phyloP scores from a whole-genome alignment of 2,797 vertebrate species.

The Semotilus atromaculatus region DNA sequence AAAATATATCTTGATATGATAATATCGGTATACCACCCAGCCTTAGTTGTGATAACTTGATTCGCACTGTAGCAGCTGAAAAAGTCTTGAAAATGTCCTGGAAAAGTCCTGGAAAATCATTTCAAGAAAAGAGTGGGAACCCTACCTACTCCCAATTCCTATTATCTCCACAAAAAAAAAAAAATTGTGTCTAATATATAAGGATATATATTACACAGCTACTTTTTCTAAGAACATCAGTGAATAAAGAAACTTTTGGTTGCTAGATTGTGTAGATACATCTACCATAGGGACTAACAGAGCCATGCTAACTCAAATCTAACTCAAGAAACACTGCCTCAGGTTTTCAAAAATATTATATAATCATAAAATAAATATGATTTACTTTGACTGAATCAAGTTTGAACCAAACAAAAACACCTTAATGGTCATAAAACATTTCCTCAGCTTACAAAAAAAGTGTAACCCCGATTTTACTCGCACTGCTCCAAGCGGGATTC shows the following conservation, averaged over 20 bases:
- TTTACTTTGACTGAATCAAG: background rate
- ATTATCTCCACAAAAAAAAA: too few relatives aligned
- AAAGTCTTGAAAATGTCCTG: too few relatives aligned
- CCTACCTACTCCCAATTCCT: too few relatives aligned
- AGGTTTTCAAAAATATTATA: background rate
- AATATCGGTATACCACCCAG: too few relatives aligned
- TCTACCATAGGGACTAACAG: background rate
- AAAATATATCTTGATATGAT: too few relatives aligned
- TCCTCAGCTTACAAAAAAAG: background rate
- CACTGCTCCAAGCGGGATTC: fast-evolving
- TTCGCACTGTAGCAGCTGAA: too few relatives aligned
- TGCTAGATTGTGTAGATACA: background rate
- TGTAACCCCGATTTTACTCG: background rate
- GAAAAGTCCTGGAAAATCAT: too few relatives aligned
- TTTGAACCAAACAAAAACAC: background rate
- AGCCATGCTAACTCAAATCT: background rate
- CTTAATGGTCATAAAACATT: background rate
- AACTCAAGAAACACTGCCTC: background rate
- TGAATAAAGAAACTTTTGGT: background rate
- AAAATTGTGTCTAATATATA: too few relatives aligned
- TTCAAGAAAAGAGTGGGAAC: too few relatives aligned
- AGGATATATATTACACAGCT: too few relatives aligned
- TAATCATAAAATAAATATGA: too few relatives aligned
- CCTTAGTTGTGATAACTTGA: too few relatives aligned
- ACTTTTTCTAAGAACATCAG: background rate